Percentiles rank a stretch among this genome's conserved stretches.
Conservation (phyloP, 2,888 invertebrate species). For the Cordilura impudica region DNA sequence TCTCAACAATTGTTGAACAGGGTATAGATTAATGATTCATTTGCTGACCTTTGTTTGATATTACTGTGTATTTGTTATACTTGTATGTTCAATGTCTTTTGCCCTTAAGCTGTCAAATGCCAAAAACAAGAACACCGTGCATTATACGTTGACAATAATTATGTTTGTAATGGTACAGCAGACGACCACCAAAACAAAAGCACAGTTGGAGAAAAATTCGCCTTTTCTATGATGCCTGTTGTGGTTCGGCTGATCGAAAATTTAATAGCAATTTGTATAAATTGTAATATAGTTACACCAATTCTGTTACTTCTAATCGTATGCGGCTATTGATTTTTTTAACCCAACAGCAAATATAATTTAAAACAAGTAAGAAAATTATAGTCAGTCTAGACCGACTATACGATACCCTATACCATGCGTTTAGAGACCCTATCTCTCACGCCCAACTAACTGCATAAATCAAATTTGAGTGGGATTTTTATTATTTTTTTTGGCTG, state of each 20-base stretch:
- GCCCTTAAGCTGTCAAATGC: background rate
- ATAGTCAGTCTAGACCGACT: too few relatives aligned
- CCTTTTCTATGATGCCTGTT: background rate
- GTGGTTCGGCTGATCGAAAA: background rate
- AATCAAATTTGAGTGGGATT: too few relatives aligned
- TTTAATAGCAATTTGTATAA: background rate
- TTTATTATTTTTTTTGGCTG: too few relatives aligned
- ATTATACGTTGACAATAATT: background rate
- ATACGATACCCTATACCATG: too few relatives aligned
- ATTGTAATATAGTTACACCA: too few relatives aligned
- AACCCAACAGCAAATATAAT: too few relatives aligned
- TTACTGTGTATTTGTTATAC: background rate
- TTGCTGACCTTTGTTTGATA: background rate
- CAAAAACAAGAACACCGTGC: conserved; percentile 22
- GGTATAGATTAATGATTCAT: background rate
- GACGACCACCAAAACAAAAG: background rate
- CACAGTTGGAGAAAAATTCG: background rate
- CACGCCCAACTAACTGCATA: too few relatives aligned
- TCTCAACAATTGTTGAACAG: conserved; percentile 33
- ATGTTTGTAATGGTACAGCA: background rate
- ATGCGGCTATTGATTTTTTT: too few relatives aligned
- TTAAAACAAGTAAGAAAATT: too few relatives aligned
- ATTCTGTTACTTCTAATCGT: too few relatives aligned
- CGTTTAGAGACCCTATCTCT: too few relatives aligned
- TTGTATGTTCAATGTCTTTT: background rate